A percentile compares a stretch with the other conserved stretches of the same genome.
phyloP scores from a whole-genome alignment of 1,140 invertebrate species.

The Zaprionus davidi region DNA sequence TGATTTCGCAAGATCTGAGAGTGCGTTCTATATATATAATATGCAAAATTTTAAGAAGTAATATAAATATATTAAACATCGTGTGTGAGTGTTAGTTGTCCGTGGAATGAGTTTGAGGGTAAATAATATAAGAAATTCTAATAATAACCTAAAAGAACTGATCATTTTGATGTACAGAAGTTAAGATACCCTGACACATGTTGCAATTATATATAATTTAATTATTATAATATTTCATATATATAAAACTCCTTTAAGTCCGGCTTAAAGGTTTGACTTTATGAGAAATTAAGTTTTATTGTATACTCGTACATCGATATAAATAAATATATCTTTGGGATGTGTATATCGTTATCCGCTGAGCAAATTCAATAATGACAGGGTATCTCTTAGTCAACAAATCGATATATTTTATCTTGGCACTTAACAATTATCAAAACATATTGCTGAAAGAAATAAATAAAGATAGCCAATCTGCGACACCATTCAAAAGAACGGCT shows the following conservation, averaged over 20 bases:
- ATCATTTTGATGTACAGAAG: not conserved
- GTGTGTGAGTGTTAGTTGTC: not conserved
- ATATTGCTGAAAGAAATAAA: not conserved
- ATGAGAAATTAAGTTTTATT: too few species aligned
- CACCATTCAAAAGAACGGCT: not conserved
- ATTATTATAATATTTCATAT: not conserved
- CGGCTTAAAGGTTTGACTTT: not conserved
- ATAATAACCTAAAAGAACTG: not conserved
- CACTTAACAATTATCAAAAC: not conserved
- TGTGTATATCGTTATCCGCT: fast-evolving
- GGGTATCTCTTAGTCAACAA: not conserved
- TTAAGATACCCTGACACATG: not conserved
- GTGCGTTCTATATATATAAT: not conserved
- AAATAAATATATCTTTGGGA: not conserved
- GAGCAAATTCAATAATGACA: not conserved
- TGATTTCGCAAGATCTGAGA: not conserved
- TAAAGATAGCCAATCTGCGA: not conserved
- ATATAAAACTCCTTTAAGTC: not conserved
- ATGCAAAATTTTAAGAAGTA: not conserved
- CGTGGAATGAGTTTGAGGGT: not conserved
- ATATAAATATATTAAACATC: not conserved
- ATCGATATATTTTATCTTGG: not conserved
- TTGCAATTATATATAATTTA: not conserved
- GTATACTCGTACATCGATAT: too few species aligned
- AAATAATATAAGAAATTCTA: not conserved